Percentiles rank a stretch among this genome's conserved stretches.
phyloP scores from a whole-genome alignment of 2,113 vertebrate species.

The Mesocricetus auratus region DNA sequence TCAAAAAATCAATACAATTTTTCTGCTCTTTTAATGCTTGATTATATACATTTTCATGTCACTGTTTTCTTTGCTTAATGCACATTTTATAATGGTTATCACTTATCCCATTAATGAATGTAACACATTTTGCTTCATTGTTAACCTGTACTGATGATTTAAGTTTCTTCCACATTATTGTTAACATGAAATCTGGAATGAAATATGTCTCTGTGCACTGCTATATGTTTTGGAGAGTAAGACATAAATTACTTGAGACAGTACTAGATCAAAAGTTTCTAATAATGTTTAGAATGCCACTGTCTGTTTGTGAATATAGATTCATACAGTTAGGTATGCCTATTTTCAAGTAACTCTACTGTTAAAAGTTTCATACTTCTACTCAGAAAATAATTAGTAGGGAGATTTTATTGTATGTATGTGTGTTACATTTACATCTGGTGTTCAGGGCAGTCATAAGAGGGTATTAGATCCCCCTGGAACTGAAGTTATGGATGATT shows the following conservation, averaged over 20 bases:
- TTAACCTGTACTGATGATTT: not conserved
- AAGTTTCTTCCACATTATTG: not conserved
- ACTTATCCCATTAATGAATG: not conserved
- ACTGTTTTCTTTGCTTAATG: constrained; percentile 1
- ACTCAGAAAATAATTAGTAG: not conserved
- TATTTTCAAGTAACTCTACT: not conserved
- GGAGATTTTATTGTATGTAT: no score
- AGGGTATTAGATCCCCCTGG: not conserved
- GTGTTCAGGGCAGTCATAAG: not conserved
- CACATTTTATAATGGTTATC: not conserved
- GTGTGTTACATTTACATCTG: no score
- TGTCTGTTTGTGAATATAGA: not conserved
- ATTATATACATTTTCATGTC: not conserved
- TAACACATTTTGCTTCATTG: constrained; percentile 12
- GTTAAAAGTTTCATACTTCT: not conserved
- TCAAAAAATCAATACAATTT: not conserved
- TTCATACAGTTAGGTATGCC: not conserved
- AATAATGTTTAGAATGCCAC: not conserved
- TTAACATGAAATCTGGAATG: not conserved
- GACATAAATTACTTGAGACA: not conserved
- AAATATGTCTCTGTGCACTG: not conserved
- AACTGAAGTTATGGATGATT: not conserved
- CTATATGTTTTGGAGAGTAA: not conserved
- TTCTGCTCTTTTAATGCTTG: not conserved
- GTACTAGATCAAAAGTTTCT: not conserved